A percentile compares a stretch with the other conserved stretches of the same genome.
These are phyloP conservation scores for Laodelphax striatellus DNA, from an alignment of 1,140 invertebrate species.

Conservation along the genomic window DNA sequence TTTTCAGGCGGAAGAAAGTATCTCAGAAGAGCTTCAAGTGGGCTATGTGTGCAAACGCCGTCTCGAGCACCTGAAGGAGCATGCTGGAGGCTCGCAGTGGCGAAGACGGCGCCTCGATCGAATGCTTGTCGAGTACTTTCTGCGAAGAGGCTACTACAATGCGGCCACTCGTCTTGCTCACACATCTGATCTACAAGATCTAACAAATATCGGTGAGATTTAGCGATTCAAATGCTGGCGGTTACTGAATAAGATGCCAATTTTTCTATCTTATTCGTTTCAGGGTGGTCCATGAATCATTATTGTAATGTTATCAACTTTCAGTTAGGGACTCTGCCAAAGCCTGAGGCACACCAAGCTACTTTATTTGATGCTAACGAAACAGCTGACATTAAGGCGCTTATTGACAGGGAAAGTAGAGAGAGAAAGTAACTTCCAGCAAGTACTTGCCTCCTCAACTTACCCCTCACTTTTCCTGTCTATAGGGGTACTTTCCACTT, in stretches of 20 bases:
- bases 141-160: slow-evolving; percentile 92
- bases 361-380: too few species aligned
- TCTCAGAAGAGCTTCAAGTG: slow-evolving; percentile 79
- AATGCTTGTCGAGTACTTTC: slow-evolving; percentile 92
- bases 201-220: slow-evolving; percentile 78
- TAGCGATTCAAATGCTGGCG: neutral
- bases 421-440: too few species aligned
- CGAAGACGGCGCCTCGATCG: slow-evolving; percentile 78
- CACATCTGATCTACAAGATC: slow-evolving; percentile 67
- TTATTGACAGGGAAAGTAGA: too few species aligned
- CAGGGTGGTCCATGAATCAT: too few species aligned
- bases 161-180: slow-evolving; percentile 78
- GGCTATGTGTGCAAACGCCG: slow-evolving; percentile 76
- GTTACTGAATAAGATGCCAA: neutral
- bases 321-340: too few species aligned
- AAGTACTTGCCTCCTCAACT: too few species aligned
- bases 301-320: too few species aligned
- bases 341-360: too few species aligned
- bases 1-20: slow-evolving; percentile 69
- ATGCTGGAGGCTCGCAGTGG: slow-evolving; percentile 57
- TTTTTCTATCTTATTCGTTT: slow-evolving; percentile 5
- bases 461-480: too few species aligned
- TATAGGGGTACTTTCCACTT: too few species aligned
- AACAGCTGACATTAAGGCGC: too few species aligned
- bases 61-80: slow-evolving; percentile 86